Base-by-base conservation (phyloP, 2,797 vertebrate genomes). In the Glossophaga mutica region DNA sequence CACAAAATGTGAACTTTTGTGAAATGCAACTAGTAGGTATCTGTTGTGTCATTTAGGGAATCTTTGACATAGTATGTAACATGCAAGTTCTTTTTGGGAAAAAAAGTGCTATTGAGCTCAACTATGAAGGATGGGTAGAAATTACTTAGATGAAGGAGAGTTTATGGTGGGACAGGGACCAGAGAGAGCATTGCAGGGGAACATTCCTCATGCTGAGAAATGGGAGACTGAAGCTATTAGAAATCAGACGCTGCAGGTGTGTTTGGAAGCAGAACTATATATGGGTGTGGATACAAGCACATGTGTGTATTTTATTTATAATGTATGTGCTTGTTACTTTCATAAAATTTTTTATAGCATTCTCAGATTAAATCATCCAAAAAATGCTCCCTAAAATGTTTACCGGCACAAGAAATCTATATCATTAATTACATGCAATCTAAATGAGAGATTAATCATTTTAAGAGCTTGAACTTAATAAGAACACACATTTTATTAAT, bases 311-410 rank as follows among this genome's bases (percentile, higher is more conserved):
- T 37, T 77, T 7, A 67, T 26, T 70, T 32, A 19, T 50, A 10
- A 59, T 26, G 37, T 68, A 12, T 50, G 11, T 67, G 9, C 9
- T 21, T 76, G 12, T 9, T 81, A 14, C 19, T 50, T 34, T 93
- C 37, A 37, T 46, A 37, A 19, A 73, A 5, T 0, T 67, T 87
- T 86, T 79, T 15, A 44, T 85, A 37, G 79, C 55, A 19, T 39
- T 76, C 29, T 83, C 19, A 55, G 32, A 16, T 94, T 92, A 73
- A 96, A 67, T 89, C 44, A 89, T 52, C 67, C 46, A 96, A 90
- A 14, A 34, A 32, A 70, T 68, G 2, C 0, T 78, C 44, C 24
- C 12, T 79, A 59, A 71, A 85, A 32, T 95, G 29, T 78, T 71
- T 85, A 76, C 15, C 19, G 29, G n/a, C 16, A 68, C 15, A 92